phyloP scores from a whole-genome alignment of 2,888 invertebrate genomes.

The Seladonia tumulorum region DNA sequence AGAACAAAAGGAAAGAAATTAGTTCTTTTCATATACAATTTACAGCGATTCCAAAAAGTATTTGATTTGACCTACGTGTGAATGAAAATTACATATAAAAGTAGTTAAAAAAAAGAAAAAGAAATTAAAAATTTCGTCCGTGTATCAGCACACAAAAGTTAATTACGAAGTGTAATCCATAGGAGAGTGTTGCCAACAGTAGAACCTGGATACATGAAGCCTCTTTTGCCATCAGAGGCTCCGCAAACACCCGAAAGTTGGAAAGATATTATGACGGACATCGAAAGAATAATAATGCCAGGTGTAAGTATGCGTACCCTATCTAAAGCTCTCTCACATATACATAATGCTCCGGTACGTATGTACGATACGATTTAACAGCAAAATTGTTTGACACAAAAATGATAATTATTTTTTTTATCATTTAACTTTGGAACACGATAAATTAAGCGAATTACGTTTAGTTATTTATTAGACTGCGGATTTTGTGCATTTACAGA shows the following conservation, averaged over 20 bases:
- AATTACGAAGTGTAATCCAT: conserved; percentile 45
- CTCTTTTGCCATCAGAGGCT: conserved; percentile 92
- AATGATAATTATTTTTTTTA: not conserved
- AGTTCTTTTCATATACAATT: not conserved
- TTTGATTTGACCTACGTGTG: not conserved
- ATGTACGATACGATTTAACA: not conserved
- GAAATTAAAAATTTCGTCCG: not conserved
- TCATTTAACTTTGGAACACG: not conserved
- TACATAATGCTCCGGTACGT: not conserved
- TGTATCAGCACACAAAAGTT: not conserved
- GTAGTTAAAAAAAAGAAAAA: not conserved
- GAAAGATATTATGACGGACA: conserved; percentile 94
- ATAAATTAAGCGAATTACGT: not conserved
- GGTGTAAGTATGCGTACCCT: conserved; percentile 87
- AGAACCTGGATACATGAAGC: conserved; percentile 94
- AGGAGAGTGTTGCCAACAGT: conserved; percentile 94
- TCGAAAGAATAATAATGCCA: conserved; percentile 95
- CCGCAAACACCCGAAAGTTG: conserved; percentile 94
- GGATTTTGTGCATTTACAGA: not conserved
- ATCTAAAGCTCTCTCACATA: not conserved
- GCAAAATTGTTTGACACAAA: not conserved
- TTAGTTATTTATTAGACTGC: not conserved
- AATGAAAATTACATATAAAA: not conserved
- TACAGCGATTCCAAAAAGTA: too few relatives aligned
- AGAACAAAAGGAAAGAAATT: not conserved